These are phyloP conservation scores for Drepana falcataria DNA, from an alignment of 2,888 invertebrate genomes.

Conservation along the genomic window DNA sequence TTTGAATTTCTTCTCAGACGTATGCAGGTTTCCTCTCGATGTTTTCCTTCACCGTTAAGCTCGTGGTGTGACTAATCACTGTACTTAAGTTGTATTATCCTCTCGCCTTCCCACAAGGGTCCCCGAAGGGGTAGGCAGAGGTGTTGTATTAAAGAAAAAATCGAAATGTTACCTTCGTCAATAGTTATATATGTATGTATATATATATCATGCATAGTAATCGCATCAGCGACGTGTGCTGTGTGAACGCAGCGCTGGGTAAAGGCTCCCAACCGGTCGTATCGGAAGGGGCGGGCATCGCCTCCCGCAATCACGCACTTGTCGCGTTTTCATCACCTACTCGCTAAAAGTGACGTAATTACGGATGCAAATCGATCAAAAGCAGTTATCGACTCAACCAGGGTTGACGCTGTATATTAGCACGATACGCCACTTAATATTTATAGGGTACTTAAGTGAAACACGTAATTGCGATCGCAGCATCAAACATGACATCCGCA, in stretches of 20 bases:
- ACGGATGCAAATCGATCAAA: conserved; percentile 76
- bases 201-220: too few species aligned
- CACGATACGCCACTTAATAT: conserved; percentile 66
- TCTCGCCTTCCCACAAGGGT: too few species aligned
- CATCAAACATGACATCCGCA: neutral
- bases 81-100: too few species aligned
- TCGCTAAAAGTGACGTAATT: conserved; percentile 75
- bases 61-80: too few species aligned
- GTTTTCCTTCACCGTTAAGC: too few species aligned
- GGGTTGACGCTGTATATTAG: conserved; percentile 73
- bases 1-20: too few species aligned
- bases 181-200: too few species aligned
- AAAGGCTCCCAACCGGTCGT: conserved; percentile 62
- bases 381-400: conserved; percentile 68
- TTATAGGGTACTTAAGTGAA: conserved; percentile 68
- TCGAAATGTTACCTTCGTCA: too few species aligned
- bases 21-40: too few species aligned
- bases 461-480: conserved; percentile 50
- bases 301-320: conserved; percentile 69
- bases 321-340: conserved; percentile 77
- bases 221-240: too few species aligned
- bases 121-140: too few species aligned
- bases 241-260: conserved; percentile 24
- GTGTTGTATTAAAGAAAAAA: too few species aligned
- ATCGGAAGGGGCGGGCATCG: conserved; percentile 62